Percentiles rank a stretch among this genome's conserved stretches.
Evolutionary conservation across 1,140 invertebrate species (phyloP).

Genomic region (Bombus balteatus): DNA sequence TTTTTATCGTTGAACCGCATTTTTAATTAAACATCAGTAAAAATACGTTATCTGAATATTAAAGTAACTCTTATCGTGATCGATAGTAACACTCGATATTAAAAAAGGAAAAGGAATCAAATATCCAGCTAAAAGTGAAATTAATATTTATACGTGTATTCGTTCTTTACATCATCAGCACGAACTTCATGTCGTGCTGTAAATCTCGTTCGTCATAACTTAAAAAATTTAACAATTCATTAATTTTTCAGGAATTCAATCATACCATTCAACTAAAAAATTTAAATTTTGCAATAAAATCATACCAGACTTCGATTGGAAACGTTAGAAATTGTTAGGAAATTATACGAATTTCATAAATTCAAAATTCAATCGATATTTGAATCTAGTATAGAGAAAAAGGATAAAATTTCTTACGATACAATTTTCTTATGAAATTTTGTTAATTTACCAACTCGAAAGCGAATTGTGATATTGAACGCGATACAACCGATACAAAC

Average conservation of each 20-base stretch:
- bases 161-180: background rate
- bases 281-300: background rate
- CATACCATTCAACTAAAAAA: background rate
- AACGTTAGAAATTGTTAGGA: too few relatives aligned
- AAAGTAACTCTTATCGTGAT: background rate
- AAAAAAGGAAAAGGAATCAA: background rate
- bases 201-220: background rate
- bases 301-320: too few relatives aligned
- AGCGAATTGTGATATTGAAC: too few relatives aligned
- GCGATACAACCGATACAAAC: too few relatives aligned
- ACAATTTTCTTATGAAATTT: too few relatives aligned
- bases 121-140: background rate
- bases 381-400: too few relatives aligned
- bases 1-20: background rate
- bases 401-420: too few relatives aligned
- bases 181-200: too few relatives aligned
- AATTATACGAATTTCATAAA: too few relatives aligned
- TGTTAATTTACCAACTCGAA: too few relatives aligned
- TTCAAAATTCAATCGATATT: too few relatives aligned
- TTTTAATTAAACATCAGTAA: conserved; percentile 2
- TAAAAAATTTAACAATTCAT: background rate
- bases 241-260: background rate
- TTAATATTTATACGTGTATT: background rate
- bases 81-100: background rate
- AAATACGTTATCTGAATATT: background rate